Conservation (phyloP, 2,113 vertebrate genomes). For the cattle (Bos taurus) region ARS-UCD2.0 NC_037330.1:30290501-30291000, state of each 20-base stretch:
- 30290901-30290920: background rate
- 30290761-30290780: background rate
- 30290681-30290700: background rate
- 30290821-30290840: background rate
- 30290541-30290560: background rate
- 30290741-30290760: background rate
- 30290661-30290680: background rate
- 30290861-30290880: background rate
- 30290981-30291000: background rate
- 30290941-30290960: background rate
- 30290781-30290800: background rate
- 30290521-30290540: background rate
- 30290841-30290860: background rate
- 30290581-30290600: background rate
- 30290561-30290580: background rate
- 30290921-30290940: background rate
- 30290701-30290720: background rate
- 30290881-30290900: background rate
- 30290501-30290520: background rate
- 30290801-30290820: background rate
- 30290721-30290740: background rate
- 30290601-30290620: background rate
- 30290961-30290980: too few species aligned
- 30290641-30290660: background rate
- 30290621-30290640: background rate